These are phyloP conservation scores for Parnassius apollo DNA, from an alignment of 2,888 invertebrate species.

Conservation along the genomic window DNA sequence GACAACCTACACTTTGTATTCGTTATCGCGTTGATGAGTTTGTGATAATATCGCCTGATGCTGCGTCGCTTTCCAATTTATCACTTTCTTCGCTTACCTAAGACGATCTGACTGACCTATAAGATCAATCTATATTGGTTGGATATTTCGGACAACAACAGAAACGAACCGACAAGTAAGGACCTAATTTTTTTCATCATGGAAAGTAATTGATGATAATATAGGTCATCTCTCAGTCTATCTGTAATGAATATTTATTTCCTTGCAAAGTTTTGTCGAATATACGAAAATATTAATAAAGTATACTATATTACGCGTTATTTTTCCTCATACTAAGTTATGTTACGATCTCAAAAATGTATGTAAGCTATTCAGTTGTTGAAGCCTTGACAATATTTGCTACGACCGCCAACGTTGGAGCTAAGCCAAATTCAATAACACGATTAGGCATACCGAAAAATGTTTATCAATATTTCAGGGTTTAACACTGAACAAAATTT, in stretches of 20 bases:
- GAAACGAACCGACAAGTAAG: no score
- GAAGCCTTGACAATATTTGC: conserved; percentile 49
- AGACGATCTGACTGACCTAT: no score
- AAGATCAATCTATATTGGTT: no score
- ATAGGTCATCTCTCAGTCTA: no score
- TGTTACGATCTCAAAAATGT: conserved; percentile 22
- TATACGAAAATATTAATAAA: conserved; percentile 2
- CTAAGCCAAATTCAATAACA: conserved; percentile 53
- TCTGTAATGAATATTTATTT: background rate
- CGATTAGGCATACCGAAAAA: conserved; percentile 44
- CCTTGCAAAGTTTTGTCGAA: background rate
- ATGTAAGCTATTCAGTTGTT: conserved; percentile 32
- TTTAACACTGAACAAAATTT: conserved; percentile 27
- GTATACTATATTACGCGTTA: conserved; percentile 1
- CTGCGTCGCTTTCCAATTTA: no score
- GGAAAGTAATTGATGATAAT: no score
- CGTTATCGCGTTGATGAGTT: no score
- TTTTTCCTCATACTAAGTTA: conserved; percentile 11
- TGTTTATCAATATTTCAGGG: conserved; percentile 36
- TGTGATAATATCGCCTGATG: no score
- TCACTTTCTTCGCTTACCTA: no score
- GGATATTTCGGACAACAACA: no score
- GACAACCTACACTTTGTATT: no score
- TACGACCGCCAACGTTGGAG: conserved; percentile 48
- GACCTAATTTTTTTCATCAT: no score